Evolutionary conservation across 2,797 vertebrate genomes (phyloP).

Genomic region (Schizopygopsis malacanthus): DNA sequence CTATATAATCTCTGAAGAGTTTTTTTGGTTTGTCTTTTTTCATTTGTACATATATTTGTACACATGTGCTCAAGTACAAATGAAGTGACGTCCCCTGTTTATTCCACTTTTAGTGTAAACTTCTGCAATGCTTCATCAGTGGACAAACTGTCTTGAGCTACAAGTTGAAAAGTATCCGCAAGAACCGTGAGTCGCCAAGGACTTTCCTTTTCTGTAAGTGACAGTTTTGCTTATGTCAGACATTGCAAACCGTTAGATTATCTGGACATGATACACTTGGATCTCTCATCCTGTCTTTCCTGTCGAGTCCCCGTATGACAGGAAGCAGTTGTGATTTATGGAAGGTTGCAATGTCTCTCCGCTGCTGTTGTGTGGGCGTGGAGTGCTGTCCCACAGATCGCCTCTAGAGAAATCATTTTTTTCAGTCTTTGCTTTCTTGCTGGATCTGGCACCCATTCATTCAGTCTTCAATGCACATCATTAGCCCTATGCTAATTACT

Average conservation of each 20-base stretch:
- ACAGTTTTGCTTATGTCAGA: slow-evolving; percentile 25
- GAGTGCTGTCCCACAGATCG: slow-evolving; percentile 25
- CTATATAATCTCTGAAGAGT: neutral
- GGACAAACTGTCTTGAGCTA: slow-evolving; percentile 10
- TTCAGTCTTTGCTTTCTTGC: slow-evolving; percentile 24
- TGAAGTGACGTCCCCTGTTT: neutral
- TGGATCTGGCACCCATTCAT: slow-evolving; percentile 23
- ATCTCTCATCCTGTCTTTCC: slow-evolving; percentile 37
- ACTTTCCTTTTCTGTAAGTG: slow-evolving; percentile 17
- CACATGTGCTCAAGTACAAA: neutral
- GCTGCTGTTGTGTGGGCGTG: slow-evolving; percentile 37
- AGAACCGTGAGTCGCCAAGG: slow-evolving; percentile 9
- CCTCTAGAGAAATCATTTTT: slow-evolving; percentile 33
- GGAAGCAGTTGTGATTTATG: slow-evolving; percentile 54
- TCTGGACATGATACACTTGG: slow-evolving; percentile 42
- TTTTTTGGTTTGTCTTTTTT: neutral
- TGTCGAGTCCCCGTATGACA: slow-evolving; percentile 33
- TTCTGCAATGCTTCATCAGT: neutral
- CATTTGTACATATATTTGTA: neutral
- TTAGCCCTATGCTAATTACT: slow-evolving; percentile 52
- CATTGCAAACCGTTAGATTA: slow-evolving; percentile 42
- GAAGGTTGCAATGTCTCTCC: slow-evolving; percentile 46
- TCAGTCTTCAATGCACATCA: slow-evolving; percentile 36
- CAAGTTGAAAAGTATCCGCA: slow-evolving; percentile 14
- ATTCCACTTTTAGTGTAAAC: neutral